phyloP scores from a whole-genome alignment of 2,888 invertebrate species.

The Sarcophaga subvicina region DNA sequence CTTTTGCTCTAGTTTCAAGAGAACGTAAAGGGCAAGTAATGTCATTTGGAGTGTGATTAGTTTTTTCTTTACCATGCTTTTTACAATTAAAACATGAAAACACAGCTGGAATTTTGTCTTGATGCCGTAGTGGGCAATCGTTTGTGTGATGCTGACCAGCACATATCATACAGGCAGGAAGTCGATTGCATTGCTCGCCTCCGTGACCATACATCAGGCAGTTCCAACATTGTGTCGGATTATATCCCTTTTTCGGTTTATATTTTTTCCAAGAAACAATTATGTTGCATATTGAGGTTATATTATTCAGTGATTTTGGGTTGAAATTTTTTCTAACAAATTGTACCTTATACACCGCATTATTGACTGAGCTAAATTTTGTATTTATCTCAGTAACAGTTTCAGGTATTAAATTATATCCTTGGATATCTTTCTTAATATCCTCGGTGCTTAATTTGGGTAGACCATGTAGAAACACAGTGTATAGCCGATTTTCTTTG shows the following conservation, averaged over 20 bases:
- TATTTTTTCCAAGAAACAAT: background rate
- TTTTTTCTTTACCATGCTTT: conserved; percentile 35
- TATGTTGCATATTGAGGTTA: conserved; percentile 30
- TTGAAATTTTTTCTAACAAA: conserved; percentile 3
- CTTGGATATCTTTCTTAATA: conserved; percentile 23
- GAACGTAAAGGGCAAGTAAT: conserved; percentile 20
- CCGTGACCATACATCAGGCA: too few species aligned
- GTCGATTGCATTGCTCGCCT: conserved; percentile 29
- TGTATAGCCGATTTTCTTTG: background rate
- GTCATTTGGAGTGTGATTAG: conserved; percentile 38
- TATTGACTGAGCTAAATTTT: background rate
- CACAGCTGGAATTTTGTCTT: conserved; percentile 32
- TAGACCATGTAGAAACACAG: conserved; percentile 39
- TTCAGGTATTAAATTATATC: conserved; percentile 6
- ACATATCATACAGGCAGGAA: conserved; percentile 23
- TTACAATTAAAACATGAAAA: conserved; percentile 46
- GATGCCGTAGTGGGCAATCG: conserved; percentile 1
- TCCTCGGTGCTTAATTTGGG: conserved; percentile 25
- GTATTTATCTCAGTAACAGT: background rate
- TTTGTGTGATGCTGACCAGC: too few species aligned
- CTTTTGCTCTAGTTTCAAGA: conserved; percentile 1
- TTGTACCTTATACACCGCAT: too few species aligned
- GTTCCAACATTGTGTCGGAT: conserved; percentile 1
- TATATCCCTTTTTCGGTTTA: conserved; percentile 24
- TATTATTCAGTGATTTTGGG: conserved; percentile 29